Percentiles rank a stretch among this genome's conserved stretches.
Conservation (phyloP, 2,888 invertebrate genomes). For the Apodemia zela region DNA sequence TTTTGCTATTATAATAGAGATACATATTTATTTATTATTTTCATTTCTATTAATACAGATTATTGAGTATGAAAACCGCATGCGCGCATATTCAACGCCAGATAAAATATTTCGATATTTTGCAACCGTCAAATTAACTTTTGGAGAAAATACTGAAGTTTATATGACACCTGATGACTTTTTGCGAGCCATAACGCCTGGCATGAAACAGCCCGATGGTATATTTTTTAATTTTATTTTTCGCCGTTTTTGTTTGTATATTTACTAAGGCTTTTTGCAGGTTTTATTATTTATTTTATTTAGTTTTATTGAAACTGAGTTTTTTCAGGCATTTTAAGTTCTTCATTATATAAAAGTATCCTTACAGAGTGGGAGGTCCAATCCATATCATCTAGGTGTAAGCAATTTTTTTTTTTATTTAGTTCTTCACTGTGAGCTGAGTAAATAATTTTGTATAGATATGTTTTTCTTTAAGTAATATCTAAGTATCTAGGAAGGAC, state of each 20-base stretch:
- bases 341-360: too few species aligned
- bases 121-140: conserved; percentile 93
- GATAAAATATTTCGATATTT: conserved; percentile 99
- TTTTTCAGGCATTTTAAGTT: too few species aligned
- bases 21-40: conserved; percentile 22
- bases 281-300: neutral
- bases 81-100: conserved; percentile 97
- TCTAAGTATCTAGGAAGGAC: too few species aligned
- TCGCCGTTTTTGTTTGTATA: conserved; percentile 26
- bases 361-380: too few species aligned
- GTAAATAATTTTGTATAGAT: too few species aligned
- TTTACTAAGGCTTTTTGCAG: neutral
- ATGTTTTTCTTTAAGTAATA: too few species aligned
- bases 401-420: too few species aligned
- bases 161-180: conserved; percentile 99
- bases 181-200: conserved; percentile 96
- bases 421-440: too few species aligned
- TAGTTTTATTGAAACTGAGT: too few species aligned
- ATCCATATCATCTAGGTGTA: too few species aligned
- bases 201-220: conserved; percentile 98
- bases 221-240: conserved; percentile 44
- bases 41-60: conserved; percentile 81
- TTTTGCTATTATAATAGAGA: conserved; percentile 22
- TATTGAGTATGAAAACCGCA: conserved; percentile 98
- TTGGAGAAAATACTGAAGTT: conserved; percentile 84